These are phyloP conservation scores for Gymnogyps californianus DNA, from an alignment of 2,113 vertebrate species.

Conservation along the genomic window DNA sequence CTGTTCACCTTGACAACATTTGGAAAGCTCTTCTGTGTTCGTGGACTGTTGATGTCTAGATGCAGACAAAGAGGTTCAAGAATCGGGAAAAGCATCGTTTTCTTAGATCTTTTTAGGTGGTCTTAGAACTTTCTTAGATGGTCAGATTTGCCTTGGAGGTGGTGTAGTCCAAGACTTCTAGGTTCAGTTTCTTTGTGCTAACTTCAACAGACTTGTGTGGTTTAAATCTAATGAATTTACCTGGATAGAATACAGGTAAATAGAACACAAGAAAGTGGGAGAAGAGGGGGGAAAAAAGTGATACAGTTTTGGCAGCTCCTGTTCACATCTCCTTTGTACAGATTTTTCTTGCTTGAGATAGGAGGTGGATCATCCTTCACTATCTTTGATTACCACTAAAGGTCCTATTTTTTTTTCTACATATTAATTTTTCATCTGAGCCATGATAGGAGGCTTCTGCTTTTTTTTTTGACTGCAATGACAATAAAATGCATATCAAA, in stretches of 20 bases:
- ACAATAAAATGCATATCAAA: not conserved
- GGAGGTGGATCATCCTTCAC: accelerated
- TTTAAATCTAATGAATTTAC: not conserved
- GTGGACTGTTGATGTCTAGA: accelerated
- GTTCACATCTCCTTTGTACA: not conserved
- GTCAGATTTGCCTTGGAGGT: not conserved
- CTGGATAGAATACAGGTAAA: not conserved
- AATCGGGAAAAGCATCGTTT: accelerated
- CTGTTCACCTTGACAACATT: not conserved
- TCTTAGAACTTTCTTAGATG: not conserved
- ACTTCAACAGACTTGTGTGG: not conserved
- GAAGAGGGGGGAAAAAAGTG: not conserved
- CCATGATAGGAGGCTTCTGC: not conserved
- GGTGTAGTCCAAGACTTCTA: not conserved
- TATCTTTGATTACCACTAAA: not conserved
- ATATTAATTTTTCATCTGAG: not conserved
- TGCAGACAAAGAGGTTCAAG: not conserved
- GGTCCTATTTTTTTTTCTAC: not conserved
- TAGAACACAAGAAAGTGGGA: not conserved
- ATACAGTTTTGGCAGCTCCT: not conserved
- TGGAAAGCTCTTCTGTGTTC: not conserved
- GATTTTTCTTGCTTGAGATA: not conserved
- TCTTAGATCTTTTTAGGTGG: not conserved
- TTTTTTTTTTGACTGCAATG: not conserved
- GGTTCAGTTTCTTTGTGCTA: not conserved